Evolutionary conservation across 1,140 invertebrate species (phyloP).

Genomic region (Drosophila burlai): DNA sequence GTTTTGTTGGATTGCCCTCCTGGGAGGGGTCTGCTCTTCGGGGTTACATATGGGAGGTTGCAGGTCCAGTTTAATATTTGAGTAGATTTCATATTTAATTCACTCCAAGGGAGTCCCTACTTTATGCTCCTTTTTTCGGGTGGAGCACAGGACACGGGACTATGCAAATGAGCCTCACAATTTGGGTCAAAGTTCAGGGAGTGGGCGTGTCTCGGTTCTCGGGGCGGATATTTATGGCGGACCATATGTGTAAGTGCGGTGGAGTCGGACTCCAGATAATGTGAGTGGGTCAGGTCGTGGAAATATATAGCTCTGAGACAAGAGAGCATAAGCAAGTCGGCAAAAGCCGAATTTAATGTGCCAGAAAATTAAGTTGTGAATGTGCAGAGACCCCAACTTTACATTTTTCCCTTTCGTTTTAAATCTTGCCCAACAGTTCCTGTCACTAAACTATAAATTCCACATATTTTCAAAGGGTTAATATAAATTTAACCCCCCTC

Average conservation of each 20-base stretch:
- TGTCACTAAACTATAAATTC: slow-evolving; percentile 36
- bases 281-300: slow-evolving; percentile 36
- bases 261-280: slow-evolving; percentile 37
- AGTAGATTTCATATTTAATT: slow-evolving; percentile 74
- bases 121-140: slow-evolving; percentile 23
- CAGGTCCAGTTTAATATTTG: slow-evolving; percentile 68
- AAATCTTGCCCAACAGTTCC: slow-evolving; percentile 15
- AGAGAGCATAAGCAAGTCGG: neutral
- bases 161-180: slow-evolving; percentile 69
- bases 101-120: slow-evolving; percentile 59
- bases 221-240: slow-evolving; percentile 60
- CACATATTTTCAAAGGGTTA: slow-evolving; percentile 65
- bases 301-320: slow-evolving; percentile 16
- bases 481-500: slow-evolving; percentile 4
- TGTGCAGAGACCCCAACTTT: neutral
- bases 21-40: slow-evolving; percentile 23
- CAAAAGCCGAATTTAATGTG: slow-evolving; percentile 33
- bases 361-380: slow-evolving; percentile 43
- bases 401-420: neutral
- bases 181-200: slow-evolving; percentile 74
- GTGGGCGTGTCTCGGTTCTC: slow-evolving; percentile 51
- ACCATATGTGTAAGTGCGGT: neutral
- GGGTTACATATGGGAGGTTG: slow-evolving; percentile 7
- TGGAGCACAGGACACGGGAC: slow-evolving; percentile 6
- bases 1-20: slow-evolving; percentile 48